Base-by-base conservation (phyloP, 1,140 invertebrate genomes). In the Drosophila aff. region DNA sequence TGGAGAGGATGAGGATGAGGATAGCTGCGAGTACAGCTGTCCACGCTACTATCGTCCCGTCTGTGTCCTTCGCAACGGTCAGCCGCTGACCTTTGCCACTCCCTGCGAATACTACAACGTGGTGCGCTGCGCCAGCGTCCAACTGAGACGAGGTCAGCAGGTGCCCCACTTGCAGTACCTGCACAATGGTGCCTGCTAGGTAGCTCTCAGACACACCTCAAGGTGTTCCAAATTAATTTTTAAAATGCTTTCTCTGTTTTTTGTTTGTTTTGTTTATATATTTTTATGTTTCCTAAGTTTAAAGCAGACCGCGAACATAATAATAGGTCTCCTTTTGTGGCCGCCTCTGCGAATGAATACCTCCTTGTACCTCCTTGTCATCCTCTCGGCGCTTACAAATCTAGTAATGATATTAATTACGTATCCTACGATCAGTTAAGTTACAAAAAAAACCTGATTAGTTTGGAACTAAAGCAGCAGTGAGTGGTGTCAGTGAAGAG, bases 31-130 rank as follows among this genome's bases (percentile, higher is more conserved):
- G 33, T 76, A 76, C 16, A 90, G 85, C 41, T 89, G 84, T 10
- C 84, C 85, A 1, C 81, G 84, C 3, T 89, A 90, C 43, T 89
- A 89, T 49, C 84, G 81, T 2, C 84, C 84, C 7, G 31, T 89
- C 4, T 89, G 84, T 21, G 85, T 62, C 1, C 69, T 72, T 0
- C 84, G 85, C 31, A 65, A 84, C 23, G 74, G 58, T 0, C 21
- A 62, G 9, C 23, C 62, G 36, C 18, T 81, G n/a, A 89, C 84
- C 16, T 90, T 63, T 52, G 74, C 81, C 41, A 89, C 84, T 15
- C 78, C 85, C 33, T 89, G 84, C 64, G 84, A 89, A 50, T 89
- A 65, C 50, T 46, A 81, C 44, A 89, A 89, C 64, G 49, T 68
- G 8, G 43, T 89, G 66, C 81, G 85, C 13, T 89, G 84, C 44